These are phyloP conservation scores for Biston stratarius DNA, from an alignment of 2,888 invertebrate species.

Conservation along the genomic window DNA sequence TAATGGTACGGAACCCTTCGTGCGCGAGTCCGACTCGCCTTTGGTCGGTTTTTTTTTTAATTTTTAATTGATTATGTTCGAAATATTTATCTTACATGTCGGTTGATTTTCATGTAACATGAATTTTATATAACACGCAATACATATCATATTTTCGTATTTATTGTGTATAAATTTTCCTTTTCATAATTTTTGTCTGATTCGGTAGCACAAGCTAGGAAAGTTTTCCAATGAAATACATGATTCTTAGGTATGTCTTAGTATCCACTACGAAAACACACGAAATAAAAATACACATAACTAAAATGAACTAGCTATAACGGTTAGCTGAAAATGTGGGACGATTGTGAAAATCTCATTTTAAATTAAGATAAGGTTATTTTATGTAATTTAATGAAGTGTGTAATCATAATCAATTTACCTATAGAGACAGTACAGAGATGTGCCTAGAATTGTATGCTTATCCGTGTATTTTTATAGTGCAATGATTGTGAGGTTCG, in stretches of 20 bases:
- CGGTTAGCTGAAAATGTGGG: constrained; percentile 21
- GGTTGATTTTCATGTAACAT: background rate
- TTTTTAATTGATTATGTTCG: background rate
- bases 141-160: constrained; percentile 23
- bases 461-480: constrained; percentile 84
- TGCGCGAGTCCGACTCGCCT: no score
- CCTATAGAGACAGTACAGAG: constrained; percentile 81
- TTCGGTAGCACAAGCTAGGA: no score
- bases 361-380: constrained; percentile 65
- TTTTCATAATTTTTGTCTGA: no score
- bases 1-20: no score
- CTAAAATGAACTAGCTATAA: constrained; percentile 19
- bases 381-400: constrained; percentile 70
- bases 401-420: constrained; percentile 74
- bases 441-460: constrained; percentile 84
- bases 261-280: no score
- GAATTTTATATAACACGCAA: constrained; percentile 21
- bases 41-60: no score
- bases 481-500: constrained; percentile 76
- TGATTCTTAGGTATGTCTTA: no score
- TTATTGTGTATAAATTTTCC: no score
- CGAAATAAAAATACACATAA: constrained; percentile 4
- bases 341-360: constrained; percentile 47
- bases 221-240: no score
- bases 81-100: background rate